Base-by-base conservation (phyloP, 2,888 invertebrate genomes). In the Stictocephala bisonia region DNA sequence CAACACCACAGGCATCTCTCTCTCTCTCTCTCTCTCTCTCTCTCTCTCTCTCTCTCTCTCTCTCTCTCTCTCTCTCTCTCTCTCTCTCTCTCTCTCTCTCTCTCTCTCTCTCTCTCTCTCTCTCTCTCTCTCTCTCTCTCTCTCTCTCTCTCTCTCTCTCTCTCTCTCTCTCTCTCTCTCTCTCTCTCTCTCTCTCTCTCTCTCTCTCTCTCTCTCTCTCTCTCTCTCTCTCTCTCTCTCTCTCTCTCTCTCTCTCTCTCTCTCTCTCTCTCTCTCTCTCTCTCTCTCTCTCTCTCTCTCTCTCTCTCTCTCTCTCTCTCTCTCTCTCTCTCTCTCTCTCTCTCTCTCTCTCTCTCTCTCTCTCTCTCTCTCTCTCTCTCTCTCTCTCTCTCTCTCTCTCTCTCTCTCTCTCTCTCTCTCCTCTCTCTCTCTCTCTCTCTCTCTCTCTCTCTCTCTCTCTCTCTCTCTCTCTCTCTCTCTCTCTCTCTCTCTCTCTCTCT, bases 381-480 rank as follows among this genome's bases (percentile, higher is more conserved):
- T 9, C 11, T 18, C 7, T 26, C 22, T 24, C 9, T 76, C 78
- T 77, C 78, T 75, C 68, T 72, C 75, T 78, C 76, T 76, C 71
- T 73, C 68, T 53, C 67, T 71, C 69, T 72, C 4, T 41, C 27
- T 40, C 66, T 18, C 27, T 24, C n/a, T 15, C 22, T 41, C 44
- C 31, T 18, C 13, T 22, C 31, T 15, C 48, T 50, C 9, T 31
- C 6, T 40, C 31, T 20, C 29, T 67, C 31, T 15, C 20, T 71
- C 29, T 73, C 18, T 51, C 69, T 71, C 31, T 73, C 44, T 58
- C 22, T 72, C 72, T 68, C 15, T 48, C 50, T 72, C 13, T 68
- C 74, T 41, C 29, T 66, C 50, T 75, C 68, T 27, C 27, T 3
- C 24, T 27, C 13, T 6, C 51, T 75, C 76, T 35, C 75, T 73